phyloP scores from a whole-genome alignment of 92 coral and sea anemone species.

The Meandrina meandrites region DNA sequence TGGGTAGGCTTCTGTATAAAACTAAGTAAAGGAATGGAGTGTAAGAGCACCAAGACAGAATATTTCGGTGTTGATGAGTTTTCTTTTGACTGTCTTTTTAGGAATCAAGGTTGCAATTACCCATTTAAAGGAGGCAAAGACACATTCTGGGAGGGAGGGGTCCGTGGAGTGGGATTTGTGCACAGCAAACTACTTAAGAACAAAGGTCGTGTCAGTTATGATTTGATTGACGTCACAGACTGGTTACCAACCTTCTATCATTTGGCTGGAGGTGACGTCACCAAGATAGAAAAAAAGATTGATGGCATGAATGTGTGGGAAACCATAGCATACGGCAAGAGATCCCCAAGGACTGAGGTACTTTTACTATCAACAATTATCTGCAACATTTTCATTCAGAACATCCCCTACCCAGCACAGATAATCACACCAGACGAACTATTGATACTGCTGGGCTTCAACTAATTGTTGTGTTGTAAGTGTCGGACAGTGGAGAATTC shows the following conservation, averaged over 20 bases:
- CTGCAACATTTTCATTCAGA: neutral
- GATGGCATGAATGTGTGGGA: constrained; percentile 97
- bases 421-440: neutral
- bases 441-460: neutral
- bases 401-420: neutral
- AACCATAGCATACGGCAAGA: constrained; percentile 76
- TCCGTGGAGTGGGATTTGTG: constrained; percentile 97
- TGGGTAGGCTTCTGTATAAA: neutral
- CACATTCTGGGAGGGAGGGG: constrained; percentile 99
- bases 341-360: constrained; percentile 86
- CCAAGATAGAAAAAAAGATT: constrained; percentile 60
- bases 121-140: constrained; percentile 97
- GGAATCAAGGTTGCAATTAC: constrained; percentile 98
- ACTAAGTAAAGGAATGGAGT: neutral
- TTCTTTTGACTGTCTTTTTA: constrained; percentile 4
- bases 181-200: constrained; percentile 85
- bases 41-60: no score
- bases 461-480: neutral
- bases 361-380: neutral
- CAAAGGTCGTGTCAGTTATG: constrained; percentile 85
- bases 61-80: no score
- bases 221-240: constrained; percentile 93
- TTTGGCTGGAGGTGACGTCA: constrained; percentile 93
- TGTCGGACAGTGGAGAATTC: no score
- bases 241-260: constrained; percentile 99